A percentile compares a stretch with the other conserved stretches of the same genome.
Evolutionary conservation across 2,797 vertebrate genomes (phyloP).

Genomic region (Hippocampus kuda): DNA sequence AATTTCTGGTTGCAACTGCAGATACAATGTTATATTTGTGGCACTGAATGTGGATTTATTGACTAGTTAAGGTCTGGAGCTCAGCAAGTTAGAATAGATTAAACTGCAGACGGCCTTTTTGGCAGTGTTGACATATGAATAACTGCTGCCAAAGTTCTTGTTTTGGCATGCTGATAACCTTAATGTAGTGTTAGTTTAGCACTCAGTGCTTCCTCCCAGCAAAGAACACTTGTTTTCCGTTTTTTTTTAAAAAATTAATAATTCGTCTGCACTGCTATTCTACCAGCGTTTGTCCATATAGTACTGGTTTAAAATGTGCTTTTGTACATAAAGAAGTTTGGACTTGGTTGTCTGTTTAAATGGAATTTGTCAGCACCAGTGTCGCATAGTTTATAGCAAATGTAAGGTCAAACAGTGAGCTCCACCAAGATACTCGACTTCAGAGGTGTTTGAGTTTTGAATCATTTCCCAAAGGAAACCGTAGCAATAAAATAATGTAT

Average conservation of each 20-base stretch:
- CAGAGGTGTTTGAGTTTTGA: too few relatives aligned
- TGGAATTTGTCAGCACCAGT: too few relatives aligned
- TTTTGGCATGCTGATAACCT: constrained; percentile 43
- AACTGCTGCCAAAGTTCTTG: constrained; percentile 37
- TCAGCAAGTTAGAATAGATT: not conserved
- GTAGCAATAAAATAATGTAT: too few relatives aligned
- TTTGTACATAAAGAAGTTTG: not conserved
- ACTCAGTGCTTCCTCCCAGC: not conserved
- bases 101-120: constrained; percentile 54
- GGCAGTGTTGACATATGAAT: constrained; percentile 48
- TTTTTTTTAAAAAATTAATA: not conserved
- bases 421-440: too few relatives aligned
- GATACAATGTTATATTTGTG: too few relatives aligned
- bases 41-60: too few relatives aligned
- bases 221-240: not conserved
- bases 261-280: not conserved
- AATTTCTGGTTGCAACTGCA: too few relatives aligned
- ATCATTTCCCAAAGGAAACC: too few relatives aligned
- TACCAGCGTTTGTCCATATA: not conserved
- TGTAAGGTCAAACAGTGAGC: too few relatives aligned
- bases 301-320: not conserved
- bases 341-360: not conserved
- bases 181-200: constrained; percentile 8
- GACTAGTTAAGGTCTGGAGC: not conserved
- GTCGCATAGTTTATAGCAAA: too few relatives aligned